A percentile compares a stretch with the other conserved stretches of the same genome.
phyloP scores from a whole-genome alignment of 2,797 vertebrate genomes.

The Hydrocynus forskahlii region DNA sequence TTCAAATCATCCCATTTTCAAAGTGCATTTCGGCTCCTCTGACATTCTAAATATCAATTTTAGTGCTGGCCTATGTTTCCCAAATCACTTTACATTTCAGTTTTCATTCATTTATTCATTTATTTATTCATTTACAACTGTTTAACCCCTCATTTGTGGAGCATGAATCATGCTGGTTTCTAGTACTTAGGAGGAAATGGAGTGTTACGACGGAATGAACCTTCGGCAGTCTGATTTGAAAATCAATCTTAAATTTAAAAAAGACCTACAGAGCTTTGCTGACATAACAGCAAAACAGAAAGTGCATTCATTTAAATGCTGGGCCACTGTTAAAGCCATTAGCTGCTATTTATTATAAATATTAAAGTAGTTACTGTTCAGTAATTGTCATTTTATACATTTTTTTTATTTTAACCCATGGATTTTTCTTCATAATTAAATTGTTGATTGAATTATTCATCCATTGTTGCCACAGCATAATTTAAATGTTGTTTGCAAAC shows the following conservation, averaged over 20 bases:
- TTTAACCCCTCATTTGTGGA: constrained; percentile 3
- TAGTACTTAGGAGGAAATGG: constrained; percentile 33
- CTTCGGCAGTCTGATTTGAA: constrained; percentile 36
- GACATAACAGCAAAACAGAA: neutral
- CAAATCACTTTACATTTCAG: neutral
- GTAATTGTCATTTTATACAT: neutral
- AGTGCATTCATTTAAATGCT: constrained; percentile 4
- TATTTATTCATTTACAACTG: neutral
- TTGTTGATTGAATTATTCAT: no score
- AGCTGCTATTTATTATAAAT: neutral
- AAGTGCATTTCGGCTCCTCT: neutral
- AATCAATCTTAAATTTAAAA: constrained; percentile 54
- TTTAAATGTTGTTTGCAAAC: no score
- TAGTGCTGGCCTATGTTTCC: neutral
- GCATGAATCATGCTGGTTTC: constrained; percentile 21
- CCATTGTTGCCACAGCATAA: no score
- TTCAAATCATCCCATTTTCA: neutral
- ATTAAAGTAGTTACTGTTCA: neutral
- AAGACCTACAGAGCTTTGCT: constrained; percentile 32
- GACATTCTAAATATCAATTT: neutral
- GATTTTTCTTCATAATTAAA: no score
- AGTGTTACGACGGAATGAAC: constrained; percentile 32
- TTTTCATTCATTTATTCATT: neutral
- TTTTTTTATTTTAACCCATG: no score
- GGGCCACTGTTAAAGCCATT: neutral